A percentile compares a stretch with the other conserved stretches of the same genome.
These are phyloP conservation scores for Holcopasites calliopsidis DNA, from an alignment of 1,140 invertebrate genomes.

Conservation along the genomic window DNA sequence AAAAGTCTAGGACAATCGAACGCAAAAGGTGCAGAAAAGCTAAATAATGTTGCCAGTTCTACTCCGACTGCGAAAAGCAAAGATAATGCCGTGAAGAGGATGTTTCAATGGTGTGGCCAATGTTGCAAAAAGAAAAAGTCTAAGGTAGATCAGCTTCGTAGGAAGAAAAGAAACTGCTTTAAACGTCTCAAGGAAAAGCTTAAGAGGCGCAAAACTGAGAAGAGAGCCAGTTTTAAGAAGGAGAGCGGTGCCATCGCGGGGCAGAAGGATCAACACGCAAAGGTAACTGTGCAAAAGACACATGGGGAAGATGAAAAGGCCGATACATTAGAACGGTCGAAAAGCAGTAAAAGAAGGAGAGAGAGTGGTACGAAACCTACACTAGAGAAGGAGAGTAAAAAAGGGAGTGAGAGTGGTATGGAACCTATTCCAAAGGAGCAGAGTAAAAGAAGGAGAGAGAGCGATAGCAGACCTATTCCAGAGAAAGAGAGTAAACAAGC, in stretches of 20 bases:
- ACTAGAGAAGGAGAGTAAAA: neutral
- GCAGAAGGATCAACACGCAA: neutral
- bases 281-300: neutral
- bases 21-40: rapidly evolving
- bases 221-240: neutral
- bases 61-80: neutral
- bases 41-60: neutral
- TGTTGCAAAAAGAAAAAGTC: slow-evolving; percentile 10
- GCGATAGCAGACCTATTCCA: neutral
- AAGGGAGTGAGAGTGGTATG: too few relatives aligned
- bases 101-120: neutral
- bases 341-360: neutral
- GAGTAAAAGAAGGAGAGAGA: neutral
- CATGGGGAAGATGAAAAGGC: neutral
- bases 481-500: neutral
- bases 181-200: slow-evolving; percentile 1
- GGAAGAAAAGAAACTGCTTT: neutral
- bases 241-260: neutral
- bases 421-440: neutral
- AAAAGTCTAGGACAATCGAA: neutral
- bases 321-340: neutral
- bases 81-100: neutral
- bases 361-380: too few relatives aligned
- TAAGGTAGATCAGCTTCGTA: neutral
- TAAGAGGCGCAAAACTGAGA: neutral